Percentiles rank a stretch among this genome's conserved stretches.
Evolutionary conservation across 2,888 invertebrate species (phyloP).

Genomic region (Scaptodrosophila latifasciaeformis): DNA sequence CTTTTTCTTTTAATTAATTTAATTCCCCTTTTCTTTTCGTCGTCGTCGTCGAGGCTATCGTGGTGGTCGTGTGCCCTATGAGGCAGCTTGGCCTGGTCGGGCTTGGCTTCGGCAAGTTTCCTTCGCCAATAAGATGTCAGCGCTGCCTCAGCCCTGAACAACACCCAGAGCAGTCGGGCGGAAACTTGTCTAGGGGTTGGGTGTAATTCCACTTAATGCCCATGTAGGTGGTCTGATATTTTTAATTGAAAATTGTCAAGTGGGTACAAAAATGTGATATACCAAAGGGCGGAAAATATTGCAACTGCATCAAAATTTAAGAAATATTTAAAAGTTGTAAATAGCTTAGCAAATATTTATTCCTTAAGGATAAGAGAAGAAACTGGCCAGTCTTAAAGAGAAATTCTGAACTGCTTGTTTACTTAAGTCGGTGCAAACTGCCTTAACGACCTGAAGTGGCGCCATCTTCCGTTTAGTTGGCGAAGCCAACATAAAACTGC

Average conservation of each 20-base stretch:
- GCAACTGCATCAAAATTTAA: too few species aligned
- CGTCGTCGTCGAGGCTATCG: constrained; percentile 13
- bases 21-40: constrained; percentile 38
- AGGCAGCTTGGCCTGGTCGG: constrained; percentile 9
- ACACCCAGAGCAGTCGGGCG: neutral
- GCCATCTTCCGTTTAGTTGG: too few species aligned
- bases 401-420: constrained; percentile 22
- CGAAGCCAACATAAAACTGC: too few species aligned
- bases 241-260: constrained; percentile 43
- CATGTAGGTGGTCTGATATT: neutral
- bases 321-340: too few species aligned
- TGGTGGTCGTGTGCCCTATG: neutral
- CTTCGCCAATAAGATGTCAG: constrained; percentile 65
- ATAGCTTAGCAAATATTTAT: too few species aligned
- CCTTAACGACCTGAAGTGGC: too few species aligned
- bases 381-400: neutral
- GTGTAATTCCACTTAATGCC: neutral
- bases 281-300: too few species aligned
- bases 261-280: constrained; percentile 6
- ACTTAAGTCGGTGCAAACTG: too few species aligned
- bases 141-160: neutral
- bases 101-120: constrained; percentile 30
- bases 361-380: too few species aligned
- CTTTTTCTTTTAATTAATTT: constrained; percentile 68
- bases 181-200: neutral